Conservation (phyloP, 2,797 vertebrate species). For the Sternotherus odoratus region DNA sequence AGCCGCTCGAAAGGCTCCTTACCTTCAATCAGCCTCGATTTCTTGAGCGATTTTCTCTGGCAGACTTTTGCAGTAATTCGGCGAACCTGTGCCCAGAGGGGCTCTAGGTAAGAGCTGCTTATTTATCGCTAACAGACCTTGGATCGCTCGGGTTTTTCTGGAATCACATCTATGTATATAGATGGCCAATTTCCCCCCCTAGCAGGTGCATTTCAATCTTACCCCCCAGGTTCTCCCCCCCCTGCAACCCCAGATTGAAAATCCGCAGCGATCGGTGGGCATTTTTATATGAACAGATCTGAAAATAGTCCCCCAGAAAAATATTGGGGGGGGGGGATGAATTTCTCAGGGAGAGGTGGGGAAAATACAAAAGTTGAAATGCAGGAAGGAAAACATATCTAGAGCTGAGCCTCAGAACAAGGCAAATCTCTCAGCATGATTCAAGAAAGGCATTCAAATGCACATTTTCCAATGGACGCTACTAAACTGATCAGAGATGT, state of each 20-base stretch:
- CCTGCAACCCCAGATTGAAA: constrained; percentile 44
- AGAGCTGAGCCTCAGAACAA: background rate
- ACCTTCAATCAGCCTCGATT: constrained; percentile 85
- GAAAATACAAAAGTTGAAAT: constrained; percentile 76
- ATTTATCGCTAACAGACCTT: background rate
- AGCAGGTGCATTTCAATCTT: constrained; percentile 60
- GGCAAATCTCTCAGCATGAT: constrained; percentile 19
- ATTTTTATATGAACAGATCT: constrained; percentile 32
- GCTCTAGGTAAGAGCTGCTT: constrained; percentile 79
- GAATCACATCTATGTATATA: constrained; percentile 44
- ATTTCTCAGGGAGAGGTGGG: constrained; percentile 61
- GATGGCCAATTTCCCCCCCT: constrained; percentile 9
- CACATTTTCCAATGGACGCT: background rate
- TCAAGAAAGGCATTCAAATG: constrained; percentile 27
- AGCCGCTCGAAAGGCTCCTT: constrained; percentile 76
- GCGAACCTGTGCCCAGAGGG: constrained; percentile 72
- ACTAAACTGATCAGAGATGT: constrained; percentile 57
- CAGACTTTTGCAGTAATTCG: constrained; percentile 65
- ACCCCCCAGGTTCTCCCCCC: background rate
- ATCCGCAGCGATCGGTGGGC: constrained; percentile 77
- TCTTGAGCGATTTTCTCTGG: constrained; percentile 79
- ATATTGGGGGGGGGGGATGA: constrained; percentile 53
- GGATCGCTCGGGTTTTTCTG: constrained; percentile 35
- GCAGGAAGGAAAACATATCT: constrained; percentile 66
- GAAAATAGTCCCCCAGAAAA: background rate